Conservation (phyloP, 2,888 invertebrate species). For the Priocnemis perturbator region DNA sequence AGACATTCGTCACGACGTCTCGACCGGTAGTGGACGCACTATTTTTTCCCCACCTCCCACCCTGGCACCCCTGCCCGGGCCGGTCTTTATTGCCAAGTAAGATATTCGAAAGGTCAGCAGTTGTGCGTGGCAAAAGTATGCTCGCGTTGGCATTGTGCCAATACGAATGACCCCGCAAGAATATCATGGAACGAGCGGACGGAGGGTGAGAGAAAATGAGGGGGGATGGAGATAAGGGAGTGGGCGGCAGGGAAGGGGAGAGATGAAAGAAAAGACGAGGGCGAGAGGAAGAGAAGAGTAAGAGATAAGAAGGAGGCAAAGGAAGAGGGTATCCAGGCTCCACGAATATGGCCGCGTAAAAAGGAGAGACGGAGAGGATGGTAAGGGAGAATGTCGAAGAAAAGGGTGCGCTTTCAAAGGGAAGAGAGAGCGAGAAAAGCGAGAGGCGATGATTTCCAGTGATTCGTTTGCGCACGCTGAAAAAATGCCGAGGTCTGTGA, state of each 20-base stretch:
- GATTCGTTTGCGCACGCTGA: background rate
- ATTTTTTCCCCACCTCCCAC: constrained; percentile 4
- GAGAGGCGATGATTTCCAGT: background rate
- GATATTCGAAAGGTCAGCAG: constrained; percentile 40
- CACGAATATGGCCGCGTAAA: constrained; percentile 16
- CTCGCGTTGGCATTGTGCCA: constrained; percentile 38
- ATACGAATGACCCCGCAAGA: constrained; percentile 30
- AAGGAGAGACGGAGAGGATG: background rate
- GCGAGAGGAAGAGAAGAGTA: constrained; percentile 21
- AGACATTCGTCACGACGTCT: constrained; percentile 29
- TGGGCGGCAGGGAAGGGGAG: background rate
- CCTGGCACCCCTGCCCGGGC: background rate
- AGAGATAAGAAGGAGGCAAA: constrained; percentile 8
- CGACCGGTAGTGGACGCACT: constrained; percentile 20
- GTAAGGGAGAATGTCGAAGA: no score
- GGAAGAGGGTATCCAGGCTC: constrained; percentile 33
- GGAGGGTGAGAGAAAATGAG: constrained; percentile 4
- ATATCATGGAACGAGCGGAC: constrained; percentile 22
- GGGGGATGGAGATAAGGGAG: background rate
- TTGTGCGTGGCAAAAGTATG: constrained; percentile 40
- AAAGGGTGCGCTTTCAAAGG: no score
- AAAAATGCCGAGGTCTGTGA: background rate
- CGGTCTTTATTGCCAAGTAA: constrained; percentile 38
- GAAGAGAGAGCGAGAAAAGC: background rate
- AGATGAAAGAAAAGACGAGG: constrained; percentile 9